phyloP scores from a whole-genome alignment of 37 sponge, comb jelly and placozoan species.

The Haliclona indistincta region DNA sequence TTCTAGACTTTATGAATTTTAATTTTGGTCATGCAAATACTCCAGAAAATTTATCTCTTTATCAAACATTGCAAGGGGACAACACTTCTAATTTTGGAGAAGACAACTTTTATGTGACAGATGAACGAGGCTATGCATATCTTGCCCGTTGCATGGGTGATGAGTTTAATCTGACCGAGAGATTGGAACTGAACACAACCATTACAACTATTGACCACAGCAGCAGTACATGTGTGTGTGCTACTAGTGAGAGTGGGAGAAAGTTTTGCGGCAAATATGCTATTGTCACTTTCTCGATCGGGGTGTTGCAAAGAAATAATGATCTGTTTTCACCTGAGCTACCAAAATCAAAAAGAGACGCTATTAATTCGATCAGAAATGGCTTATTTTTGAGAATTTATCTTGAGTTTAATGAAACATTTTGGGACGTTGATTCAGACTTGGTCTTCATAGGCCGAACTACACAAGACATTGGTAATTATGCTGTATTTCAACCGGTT shows the following conservation, averaged over 20 bases:
- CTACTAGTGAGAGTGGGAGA: not conserved
- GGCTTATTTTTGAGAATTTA: slow-evolving; percentile 23
- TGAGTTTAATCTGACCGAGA: not conserved
- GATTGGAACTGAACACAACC: slow-evolving; percentile 27
- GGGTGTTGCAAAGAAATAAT: not conserved
- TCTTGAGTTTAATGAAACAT: slow-evolving; percentile 15
- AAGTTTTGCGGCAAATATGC: slow-evolving; percentile 2
- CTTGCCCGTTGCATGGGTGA: slow-evolving; percentile 11
- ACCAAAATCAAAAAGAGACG: slow-evolving; percentile 16
- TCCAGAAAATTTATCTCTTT: slow-evolving; percentile 20
- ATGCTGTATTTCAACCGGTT: slow-evolving; percentile 30
- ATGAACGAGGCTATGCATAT: slow-evolving; percentile 18
- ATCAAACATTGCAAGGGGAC: not conserved
- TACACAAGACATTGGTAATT: slow-evolving; percentile 8
- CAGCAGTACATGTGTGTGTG: slow-evolving; percentile 66
- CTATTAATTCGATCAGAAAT: slow-evolving; percentile 2
- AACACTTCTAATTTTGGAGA: slow-evolving; percentile 12
- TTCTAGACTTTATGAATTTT: slow-evolving; percentile 20
- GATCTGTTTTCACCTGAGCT: slow-evolving; percentile 30
- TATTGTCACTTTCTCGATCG: slow-evolving; percentile 12
- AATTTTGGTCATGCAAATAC: slow-evolving; percentile 19
- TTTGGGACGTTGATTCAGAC: slow-evolving; percentile 23
- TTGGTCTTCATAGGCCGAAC: slow-evolving; percentile 9
- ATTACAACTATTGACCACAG: slow-evolving; percentile 36
- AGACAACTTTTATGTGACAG: slow-evolving; percentile 24